Evolutionary conservation across 2,797 vertebrate genomes (phyloP).

Genomic region (Cynopterus sphinx): DNA sequence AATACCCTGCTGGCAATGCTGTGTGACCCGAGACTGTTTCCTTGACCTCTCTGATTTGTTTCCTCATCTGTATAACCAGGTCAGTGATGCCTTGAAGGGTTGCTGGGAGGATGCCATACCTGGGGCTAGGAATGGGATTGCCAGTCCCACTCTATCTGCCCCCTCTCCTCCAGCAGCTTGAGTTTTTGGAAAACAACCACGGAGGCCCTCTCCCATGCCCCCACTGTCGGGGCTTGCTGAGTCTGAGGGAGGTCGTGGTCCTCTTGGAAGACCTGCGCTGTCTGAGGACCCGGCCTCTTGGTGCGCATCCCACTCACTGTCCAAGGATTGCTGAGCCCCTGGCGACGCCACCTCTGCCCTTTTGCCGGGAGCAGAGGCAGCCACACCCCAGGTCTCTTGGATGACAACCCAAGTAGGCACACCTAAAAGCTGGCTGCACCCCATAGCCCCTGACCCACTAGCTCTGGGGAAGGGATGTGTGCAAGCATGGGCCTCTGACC

Average conservation of each 20-base stretch:
- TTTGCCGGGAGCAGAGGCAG: background rate
- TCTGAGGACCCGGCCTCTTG: background rate
- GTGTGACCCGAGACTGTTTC: background rate
- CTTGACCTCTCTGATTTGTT: background rate
- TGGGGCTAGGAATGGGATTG: background rate
- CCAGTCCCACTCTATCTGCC: background rate
- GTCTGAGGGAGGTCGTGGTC: background rate
- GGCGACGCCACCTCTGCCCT: background rate
- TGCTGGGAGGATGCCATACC: background rate
- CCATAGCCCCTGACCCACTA: too few species aligned
- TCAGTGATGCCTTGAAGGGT: background rate
- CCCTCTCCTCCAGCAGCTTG: background rate
- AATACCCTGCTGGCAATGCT: background rate
- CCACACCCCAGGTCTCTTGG: background rate
- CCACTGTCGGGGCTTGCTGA: background rate
- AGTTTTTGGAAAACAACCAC: background rate
- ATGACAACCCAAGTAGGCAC: background rate
- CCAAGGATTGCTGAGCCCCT: background rate
- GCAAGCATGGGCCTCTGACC: background rate
- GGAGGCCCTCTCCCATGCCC: background rate
- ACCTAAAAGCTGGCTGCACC: background rate
- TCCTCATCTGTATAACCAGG: background rate
- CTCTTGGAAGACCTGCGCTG: background rate
- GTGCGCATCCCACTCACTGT: fast-evolving
- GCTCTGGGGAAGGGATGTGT: background rate